Percentiles rank a stretch among this genome's conserved stretches.
Evolutionary conservation across 1,140 invertebrate species (phyloP).

Genomic region (Nasonia vitripennis): DNA sequence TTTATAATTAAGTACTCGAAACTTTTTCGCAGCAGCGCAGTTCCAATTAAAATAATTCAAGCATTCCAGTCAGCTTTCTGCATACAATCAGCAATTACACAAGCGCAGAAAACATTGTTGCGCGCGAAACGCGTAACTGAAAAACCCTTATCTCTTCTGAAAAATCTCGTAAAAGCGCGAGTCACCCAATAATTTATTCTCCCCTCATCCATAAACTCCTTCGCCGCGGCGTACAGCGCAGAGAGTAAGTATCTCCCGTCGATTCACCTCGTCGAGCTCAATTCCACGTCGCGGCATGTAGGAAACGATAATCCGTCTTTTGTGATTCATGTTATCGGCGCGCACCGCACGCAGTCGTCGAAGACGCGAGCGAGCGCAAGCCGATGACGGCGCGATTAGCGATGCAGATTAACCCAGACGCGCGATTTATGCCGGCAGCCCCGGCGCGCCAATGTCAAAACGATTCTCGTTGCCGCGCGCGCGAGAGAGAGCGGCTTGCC

Average conservation of each 20-base stretch:
- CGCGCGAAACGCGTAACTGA: too few relatives aligned
- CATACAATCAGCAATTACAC: neutral
- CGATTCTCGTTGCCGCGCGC: slow-evolving; percentile 36
- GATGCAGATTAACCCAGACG: slow-evolving; percentile 31
- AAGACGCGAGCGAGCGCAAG: neutral
- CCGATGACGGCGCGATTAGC: slow-evolving; percentile 44
- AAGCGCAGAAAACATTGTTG: neutral
- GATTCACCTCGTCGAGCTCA: neutral
- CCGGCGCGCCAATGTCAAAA: slow-evolving; percentile 37
- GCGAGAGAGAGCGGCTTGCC: neutral
- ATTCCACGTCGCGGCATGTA: slow-evolving; percentile 5
- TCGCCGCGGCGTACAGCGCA: too few relatives aligned
- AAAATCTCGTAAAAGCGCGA: neutral
- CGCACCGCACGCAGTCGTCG: neutral
- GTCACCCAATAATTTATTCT: neutral
- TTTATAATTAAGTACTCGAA: neutral
- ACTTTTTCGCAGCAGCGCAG: neutral
- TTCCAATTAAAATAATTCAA: neutral
- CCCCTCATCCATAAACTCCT: neutral
- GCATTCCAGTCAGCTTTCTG: neutral
- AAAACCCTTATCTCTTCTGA: too few relatives aligned
- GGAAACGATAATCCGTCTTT: slow-evolving; percentile 34
- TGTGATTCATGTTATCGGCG: slow-evolving; percentile 22
- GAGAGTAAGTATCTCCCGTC: neutral
- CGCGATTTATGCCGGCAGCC: slow-evolving; percentile 28